These are phyloP conservation scores for Zaprionus taronus DNA, from an alignment of 1,140 invertebrate genomes.

Conservation along the genomic window DNA sequence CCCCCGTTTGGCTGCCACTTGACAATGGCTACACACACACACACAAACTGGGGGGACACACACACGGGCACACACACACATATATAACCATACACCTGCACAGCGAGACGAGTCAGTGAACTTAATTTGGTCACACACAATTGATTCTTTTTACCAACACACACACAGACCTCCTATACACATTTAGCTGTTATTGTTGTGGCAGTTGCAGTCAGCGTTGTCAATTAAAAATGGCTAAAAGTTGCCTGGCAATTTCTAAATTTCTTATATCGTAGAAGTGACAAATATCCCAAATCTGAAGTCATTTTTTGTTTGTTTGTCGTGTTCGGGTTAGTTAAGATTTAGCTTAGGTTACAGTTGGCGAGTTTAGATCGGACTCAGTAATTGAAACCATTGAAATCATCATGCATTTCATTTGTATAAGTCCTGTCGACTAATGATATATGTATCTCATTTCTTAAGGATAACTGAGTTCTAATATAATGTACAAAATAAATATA, in stretches of 20 bases:
- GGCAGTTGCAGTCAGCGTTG: neutral
- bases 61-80: neutral
- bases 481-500: too few relatives aligned
- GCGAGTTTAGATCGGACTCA: too few relatives aligned
- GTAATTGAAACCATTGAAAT: too few relatives aligned
- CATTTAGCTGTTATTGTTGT: slow-evolving; percentile 57
- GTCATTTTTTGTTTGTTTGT: too few relatives aligned
- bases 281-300: too few relatives aligned
- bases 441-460: too few relatives aligned
- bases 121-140: slow-evolving; percentile 82
- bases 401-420: too few relatives aligned
- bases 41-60: slow-evolving; percentile 13
- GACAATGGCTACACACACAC: slow-evolving; percentile 61
- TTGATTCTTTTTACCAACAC: slow-evolving; percentile 77
- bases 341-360: too few relatives aligned
- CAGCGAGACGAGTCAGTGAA: slow-evolving; percentile 64
- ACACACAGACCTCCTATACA: slow-evolving; percentile 10
- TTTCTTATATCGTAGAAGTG: too few relatives aligned
- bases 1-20: slow-evolving; percentile 77
- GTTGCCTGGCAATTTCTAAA: neutral
- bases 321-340: too few relatives aligned
- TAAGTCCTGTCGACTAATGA: too few relatives aligned
- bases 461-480: too few relatives aligned
- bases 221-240: neutral
- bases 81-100: neutral